A percentile compares a stretch with the other conserved stretches of the same genome.
Conservation (phyloP, 2,113 vertebrate species). For the Ammodytes marinus region DNA sequence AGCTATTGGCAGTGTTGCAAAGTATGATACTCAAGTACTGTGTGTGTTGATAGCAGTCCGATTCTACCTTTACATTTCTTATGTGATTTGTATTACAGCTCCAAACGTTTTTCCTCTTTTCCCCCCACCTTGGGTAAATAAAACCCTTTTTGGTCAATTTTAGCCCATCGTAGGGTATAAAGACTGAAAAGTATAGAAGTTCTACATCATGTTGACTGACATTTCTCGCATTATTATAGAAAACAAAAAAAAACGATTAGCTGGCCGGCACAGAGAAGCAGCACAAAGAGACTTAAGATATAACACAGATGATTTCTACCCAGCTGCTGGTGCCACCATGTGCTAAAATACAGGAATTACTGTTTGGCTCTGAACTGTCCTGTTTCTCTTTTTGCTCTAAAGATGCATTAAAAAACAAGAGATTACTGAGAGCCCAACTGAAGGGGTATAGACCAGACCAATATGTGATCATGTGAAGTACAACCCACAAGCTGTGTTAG, state of each 20-base stretch:
- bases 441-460: not conserved
- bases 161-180: not conserved
- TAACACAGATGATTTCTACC: not conserved
- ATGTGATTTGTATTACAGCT: not conserved
- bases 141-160: not conserved
- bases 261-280: not conserved
- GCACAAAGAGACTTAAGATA: conserved; percentile 18
- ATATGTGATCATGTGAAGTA: conserved; percentile 49
- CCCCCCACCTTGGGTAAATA: not conserved
- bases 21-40: not conserved
- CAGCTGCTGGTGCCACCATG: conserved; percentile 33
- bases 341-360: conserved; percentile 14
- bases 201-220: not conserved
- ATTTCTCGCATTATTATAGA: conserved; percentile 17
- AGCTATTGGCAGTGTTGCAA: too few relatives aligned
- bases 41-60: not conserved
- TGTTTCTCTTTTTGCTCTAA: conserved; percentile 19
- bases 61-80: not conserved
- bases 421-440: conserved; percentile 20
- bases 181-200: not conserved
- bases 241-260: not conserved
- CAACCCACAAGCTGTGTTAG: not conserved
- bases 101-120: not conserved
- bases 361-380: not conserved
- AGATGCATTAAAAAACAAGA: conserved; percentile 20